These are phyloP conservation scores for Sabellastarte sp. DNA, from an alignment of 2,888 invertebrate genomes.

Conservation along the genomic window DNA sequence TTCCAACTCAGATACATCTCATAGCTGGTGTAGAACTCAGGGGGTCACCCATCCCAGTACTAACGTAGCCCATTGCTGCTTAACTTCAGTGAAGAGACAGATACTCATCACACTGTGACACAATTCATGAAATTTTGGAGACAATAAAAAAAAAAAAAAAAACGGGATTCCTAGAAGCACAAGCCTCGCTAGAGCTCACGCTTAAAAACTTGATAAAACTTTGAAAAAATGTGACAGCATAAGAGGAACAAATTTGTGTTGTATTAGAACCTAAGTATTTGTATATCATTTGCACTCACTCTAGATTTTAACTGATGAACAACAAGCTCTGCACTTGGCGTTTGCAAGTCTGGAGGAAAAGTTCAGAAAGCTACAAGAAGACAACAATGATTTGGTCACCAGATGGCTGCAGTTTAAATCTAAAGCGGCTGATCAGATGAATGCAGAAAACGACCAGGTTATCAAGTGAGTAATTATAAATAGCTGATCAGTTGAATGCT, in stretches of 20 bases:
- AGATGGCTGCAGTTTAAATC: constrained; percentile 85
- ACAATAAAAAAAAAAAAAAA: not conserved
- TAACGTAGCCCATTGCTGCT: no score
- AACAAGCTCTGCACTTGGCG: constrained; percentile 88
- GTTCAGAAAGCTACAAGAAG: constrained; percentile 67
- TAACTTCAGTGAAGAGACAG: no score
- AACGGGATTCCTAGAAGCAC: no score
- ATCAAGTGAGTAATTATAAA: not conserved
- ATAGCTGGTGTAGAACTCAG: no score
- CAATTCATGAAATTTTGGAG: no score
- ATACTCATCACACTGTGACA: no score
- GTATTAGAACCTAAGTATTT: no score
- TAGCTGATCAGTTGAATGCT: no score
- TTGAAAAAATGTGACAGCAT: no score
- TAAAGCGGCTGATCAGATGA: constrained; percentile 92
- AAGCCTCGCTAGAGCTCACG: not conserved
- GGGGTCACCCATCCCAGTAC: no score
- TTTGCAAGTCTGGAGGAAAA: constrained; percentile 88
- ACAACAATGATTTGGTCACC: constrained; percentile 53
- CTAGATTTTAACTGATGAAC: constrained; percentile 85
- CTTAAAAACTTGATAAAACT: not conserved
- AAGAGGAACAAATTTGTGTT: no score
- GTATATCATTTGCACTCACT: no score
- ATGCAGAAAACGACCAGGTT: constrained; percentile 83
- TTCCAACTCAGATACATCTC: not conserved